These are phyloP conservation scores for Drosophila longiperda DNA, from an alignment of 2,888 invertebrate genomes.

Conservation along the genomic window DNA sequence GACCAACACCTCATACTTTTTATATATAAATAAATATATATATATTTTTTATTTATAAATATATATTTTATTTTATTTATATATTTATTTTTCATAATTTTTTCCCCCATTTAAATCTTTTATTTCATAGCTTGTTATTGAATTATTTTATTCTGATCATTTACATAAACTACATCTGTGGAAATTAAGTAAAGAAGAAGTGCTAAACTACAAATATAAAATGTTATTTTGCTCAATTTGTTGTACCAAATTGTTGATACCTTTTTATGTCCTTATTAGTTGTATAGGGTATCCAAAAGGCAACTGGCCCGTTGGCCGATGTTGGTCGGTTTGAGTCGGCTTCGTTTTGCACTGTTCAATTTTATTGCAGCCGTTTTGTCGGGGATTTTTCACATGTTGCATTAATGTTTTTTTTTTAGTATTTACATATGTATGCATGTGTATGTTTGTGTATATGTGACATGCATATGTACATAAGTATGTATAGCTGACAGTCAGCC, in stretches of 20 bases:
- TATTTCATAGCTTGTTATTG: not conserved
- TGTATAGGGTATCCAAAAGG: slow-evolving; percentile 22
- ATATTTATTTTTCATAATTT: not conserved
- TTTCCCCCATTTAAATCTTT: not conserved
- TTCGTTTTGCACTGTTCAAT: slow-evolving; percentile 14
- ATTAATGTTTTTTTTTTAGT: not conserved
- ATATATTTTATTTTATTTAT: not conserved
- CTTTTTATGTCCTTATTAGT: not conserved
- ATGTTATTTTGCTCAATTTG: not conserved
- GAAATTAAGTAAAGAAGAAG: not conserved
- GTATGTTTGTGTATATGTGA: slow-evolving; percentile 3
- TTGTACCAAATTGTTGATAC: not conserved
- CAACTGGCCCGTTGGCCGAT: slow-evolving; percentile 16
- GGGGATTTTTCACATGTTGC: slow-evolving; percentile 21
- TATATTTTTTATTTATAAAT: not conserved
- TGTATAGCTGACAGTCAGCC: slow-evolving; percentile 1
- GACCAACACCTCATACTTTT: not conserved
- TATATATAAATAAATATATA: not conserved
- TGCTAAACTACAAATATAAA: not conserved
- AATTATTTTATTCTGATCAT: not conserved
- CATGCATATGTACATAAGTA: slow-evolving; percentile 11
- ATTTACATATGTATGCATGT: not conserved
- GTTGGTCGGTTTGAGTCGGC: slow-evolving; percentile 5
- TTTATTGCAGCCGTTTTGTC: slow-evolving; percentile 28
- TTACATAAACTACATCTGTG: not conserved